Percentiles rank a stretch among this genome's conserved stretches.
phyloP scores from a whole-genome alignment of 2,113 vertebrate species.

The Menidia beryllina region DNA sequence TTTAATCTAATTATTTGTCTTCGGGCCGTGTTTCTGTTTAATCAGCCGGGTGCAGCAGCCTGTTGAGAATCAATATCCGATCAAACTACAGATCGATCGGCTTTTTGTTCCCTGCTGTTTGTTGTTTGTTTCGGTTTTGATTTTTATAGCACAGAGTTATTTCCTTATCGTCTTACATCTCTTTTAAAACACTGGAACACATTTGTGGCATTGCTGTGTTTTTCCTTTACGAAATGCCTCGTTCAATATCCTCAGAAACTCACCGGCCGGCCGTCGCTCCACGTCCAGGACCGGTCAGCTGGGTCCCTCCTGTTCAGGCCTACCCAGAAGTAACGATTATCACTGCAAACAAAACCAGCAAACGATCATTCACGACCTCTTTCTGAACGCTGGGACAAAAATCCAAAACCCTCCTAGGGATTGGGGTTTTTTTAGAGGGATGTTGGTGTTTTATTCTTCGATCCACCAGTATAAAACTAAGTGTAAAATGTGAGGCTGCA shows the following conservation, averaged over 20 bases:
- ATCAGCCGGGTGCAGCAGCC: too few species aligned
- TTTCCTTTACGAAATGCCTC: not conserved
- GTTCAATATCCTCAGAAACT: slow-evolving; percentile 62
- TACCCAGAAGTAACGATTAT: slow-evolving; percentile 92
- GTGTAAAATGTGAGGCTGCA: slow-evolving; percentile 1
- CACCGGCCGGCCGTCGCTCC: slow-evolving; percentile 93
- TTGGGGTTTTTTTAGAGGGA: not conserved
- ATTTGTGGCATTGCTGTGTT: too few species aligned
- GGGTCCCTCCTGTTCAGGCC: slow-evolving; percentile 95
- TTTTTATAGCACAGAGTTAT: too few species aligned
- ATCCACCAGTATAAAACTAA: not conserved
- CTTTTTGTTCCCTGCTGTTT: too few species aligned
- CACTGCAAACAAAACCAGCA: slow-evolving; percentile 63
- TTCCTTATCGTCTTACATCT: too few species aligned
- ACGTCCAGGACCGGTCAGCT: slow-evolving; percentile 89
- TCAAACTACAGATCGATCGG: too few species aligned
- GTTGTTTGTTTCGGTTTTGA: too few species aligned
- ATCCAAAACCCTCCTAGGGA: not conserved
- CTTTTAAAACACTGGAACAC: too few species aligned
- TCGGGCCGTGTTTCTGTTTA: too few species aligned
- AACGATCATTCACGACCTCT: not conserved
- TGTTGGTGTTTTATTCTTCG: not conserved
- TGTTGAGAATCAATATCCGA: too few species aligned
- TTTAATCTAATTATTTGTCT: too few species aligned
- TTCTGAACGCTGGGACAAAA: not conserved